phyloP scores from a whole-genome alignment of 1,140 invertebrate genomes.

The Cherax destructor region DNA sequence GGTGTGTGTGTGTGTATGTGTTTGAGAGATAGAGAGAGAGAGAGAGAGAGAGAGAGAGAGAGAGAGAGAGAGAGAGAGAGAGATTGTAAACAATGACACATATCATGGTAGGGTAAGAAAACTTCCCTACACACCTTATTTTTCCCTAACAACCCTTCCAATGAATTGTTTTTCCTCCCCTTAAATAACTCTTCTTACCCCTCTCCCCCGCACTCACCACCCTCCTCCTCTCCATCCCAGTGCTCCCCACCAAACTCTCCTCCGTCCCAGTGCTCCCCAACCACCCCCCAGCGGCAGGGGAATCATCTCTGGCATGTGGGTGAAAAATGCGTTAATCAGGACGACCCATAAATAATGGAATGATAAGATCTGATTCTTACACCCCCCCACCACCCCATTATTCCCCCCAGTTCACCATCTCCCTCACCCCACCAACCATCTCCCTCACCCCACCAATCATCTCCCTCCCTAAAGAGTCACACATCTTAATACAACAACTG shows the following conservation, averaged over 20 bases:
- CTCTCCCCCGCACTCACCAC: no score
- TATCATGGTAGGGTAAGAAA: no score
- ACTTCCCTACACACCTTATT: no score
- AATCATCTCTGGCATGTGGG: neutral
- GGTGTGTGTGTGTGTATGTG: no score
- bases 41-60: no score
- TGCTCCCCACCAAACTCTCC: neutral
- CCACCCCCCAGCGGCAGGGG: neutral
- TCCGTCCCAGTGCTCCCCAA: neutral
- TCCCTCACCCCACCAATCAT: neutral
- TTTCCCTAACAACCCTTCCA: neutral
- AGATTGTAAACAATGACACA: no score
- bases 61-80: no score
- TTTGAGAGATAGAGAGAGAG: no score
- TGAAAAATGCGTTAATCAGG: constrained; percentile 32
- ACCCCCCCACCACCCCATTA: neutral
- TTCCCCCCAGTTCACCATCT: neutral
- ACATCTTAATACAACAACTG: no score
- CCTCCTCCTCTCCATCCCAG: no score
- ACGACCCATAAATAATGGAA: constrained; percentile 20
- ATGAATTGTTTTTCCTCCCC: no score
- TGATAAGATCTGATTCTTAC: constrained; percentile 5
- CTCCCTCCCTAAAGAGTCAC: neutral
- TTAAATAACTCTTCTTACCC: no score
- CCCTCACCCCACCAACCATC: neutral